Evolutionary conservation across 2,888 invertebrate species (phyloP).

Genomic region (Lepidonotus clava): DNA sequence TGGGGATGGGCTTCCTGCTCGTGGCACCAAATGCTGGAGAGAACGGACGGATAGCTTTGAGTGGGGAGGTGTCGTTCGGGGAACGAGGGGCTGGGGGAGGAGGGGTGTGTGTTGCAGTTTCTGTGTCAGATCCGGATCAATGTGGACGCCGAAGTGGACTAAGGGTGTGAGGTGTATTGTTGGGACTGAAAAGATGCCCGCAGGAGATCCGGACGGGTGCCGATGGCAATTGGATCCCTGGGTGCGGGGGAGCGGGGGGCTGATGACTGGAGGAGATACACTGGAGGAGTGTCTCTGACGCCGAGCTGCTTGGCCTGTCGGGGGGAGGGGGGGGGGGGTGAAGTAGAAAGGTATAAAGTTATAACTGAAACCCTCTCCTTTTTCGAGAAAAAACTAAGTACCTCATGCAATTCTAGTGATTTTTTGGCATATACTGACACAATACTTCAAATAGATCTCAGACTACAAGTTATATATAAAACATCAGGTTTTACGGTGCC

Average conservation of each 20-base stretch:
- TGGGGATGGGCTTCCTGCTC: too few species aligned
- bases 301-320: not conserved
- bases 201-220: not conserved
- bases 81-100: not conserved
- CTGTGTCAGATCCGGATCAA: conserved; percentile 18
- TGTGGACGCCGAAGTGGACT: not conserved
- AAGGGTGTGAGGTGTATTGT: not conserved
- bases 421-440: too few species aligned
- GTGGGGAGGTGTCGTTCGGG: not conserved
- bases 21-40: not conserved
- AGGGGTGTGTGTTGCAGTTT: not conserved
- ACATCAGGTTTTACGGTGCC: too few species aligned
- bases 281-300: not conserved
- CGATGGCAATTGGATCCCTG: not conserved
- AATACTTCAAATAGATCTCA: too few species aligned
- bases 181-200: not conserved
- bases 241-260: not conserved
- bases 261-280: not conserved
- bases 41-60: too few species aligned
- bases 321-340: not conserved
- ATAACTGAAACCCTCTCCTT: too few species aligned
- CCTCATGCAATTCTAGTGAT: too few species aligned
- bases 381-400: too few species aligned
- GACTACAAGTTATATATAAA: too few species aligned
- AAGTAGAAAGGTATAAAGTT: too few species aligned